Evolutionary conservation across 2,113 vertebrate genomes (phyloP).

Genomic region (Opisthocomus hoazin): DNA sequence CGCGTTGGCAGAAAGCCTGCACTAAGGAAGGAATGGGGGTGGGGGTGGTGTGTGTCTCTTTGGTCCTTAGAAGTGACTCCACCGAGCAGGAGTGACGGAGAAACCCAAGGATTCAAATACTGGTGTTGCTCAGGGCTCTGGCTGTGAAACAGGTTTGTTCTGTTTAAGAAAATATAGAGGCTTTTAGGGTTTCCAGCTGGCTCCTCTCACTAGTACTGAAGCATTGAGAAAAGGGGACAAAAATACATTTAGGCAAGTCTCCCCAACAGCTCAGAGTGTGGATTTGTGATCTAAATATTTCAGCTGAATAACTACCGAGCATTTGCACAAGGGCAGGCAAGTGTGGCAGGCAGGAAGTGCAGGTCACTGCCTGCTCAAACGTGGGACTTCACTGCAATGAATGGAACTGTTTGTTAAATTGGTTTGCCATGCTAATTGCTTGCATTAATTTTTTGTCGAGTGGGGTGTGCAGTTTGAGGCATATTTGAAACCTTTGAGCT

Average conservation of each 20-base stretch:
- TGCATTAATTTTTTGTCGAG: neutral
- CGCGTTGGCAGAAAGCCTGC: neutral
- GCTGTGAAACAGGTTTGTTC: neutral
- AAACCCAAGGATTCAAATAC: neutral
- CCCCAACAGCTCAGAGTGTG: neutral
- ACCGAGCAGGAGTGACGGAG: neutral
- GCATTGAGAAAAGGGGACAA: neutral
- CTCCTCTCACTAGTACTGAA: neutral
- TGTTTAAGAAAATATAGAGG: neutral
- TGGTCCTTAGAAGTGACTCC: neutral
- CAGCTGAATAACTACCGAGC: neutral
- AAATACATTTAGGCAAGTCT: neutral
- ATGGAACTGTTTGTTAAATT: neutral
- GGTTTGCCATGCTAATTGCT: neutral
- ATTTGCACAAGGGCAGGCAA: neutral
- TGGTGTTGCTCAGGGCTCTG: neutral
- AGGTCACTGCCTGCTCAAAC: neutral
- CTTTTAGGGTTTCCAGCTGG: neutral
- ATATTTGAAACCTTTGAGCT: neutral
- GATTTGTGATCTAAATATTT: neutral
- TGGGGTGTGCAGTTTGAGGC: neutral
- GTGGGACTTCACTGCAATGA: neutral
- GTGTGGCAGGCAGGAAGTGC: neutral
- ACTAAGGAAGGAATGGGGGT: accelerated
- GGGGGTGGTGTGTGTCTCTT: neutral